Percentiles rank a stretch among this genome's conserved stretches.
Evolutionary conservation across 2,888 invertebrate species (phyloP).

Genomic region (Chirona hameri): DNA sequence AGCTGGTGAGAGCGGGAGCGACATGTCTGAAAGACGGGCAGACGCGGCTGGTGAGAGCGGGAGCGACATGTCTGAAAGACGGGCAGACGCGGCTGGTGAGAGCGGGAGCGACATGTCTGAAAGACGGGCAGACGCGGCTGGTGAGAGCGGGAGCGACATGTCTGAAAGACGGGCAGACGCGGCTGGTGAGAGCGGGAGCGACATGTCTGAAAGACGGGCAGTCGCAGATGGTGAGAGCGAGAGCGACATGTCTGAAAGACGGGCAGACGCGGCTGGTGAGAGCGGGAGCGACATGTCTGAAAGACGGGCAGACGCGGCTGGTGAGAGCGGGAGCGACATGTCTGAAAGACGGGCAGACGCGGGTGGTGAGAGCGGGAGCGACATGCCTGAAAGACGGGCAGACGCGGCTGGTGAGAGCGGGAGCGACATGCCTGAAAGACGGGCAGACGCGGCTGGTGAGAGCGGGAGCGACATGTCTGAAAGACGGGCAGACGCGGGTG

Average conservation of each 20-base stretch:
- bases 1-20: slow-evolving; percentile 55
- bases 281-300: slow-evolving; percentile 54
- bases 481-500: background rate
- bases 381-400: slow-evolving; percentile 31
- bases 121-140: background rate
- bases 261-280: background rate
- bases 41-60: slow-evolving; percentile 49
- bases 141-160: slow-evolving; percentile 54
- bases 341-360: background rate
- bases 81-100: background rate
- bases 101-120: slow-evolving; percentile 54
- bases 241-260: slow-evolving; percentile 49
- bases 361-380: slow-evolving; percentile 55
- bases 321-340: slow-evolving; percentile 54
- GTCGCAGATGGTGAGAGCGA: slow-evolving; percentile 49
- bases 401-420: slow-evolving; percentile 49
- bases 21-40: slow-evolving; percentile 31
- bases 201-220: slow-evolving; percentile 31
- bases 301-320: background rate
- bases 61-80: slow-evolving; percentile 49
- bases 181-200: slow-evolving; percentile 55
- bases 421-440: slow-evolving; percentile 49
- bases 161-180: background rate
- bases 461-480: slow-evolving; percentile 54
- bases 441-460: background rate